Conservation (phyloP, 2,113 vertebrate species). For the sheep (Ovis aries) region ARS-UI_Ramb_v3.0 NC_056071.1:33114501-33115000, state of each 20-base stretch:
- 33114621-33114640: not conserved
- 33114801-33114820: not conserved
- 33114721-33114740: not conserved
- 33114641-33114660: not conserved
- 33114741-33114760: not conserved
- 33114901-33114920: not conserved
- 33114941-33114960: not conserved
- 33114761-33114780: not conserved
- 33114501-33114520: not conserved
- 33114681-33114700: not conserved
- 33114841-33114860: not conserved
- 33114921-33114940: not conserved
- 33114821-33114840: slow-evolving; percentile 2
- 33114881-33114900: not conserved
- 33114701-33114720: not conserved
- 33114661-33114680: not conserved
- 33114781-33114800: not conserved
- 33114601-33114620: not conserved
- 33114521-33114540: not conserved
- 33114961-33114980: not conserved
- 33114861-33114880: not conserved
- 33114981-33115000: not conserved
- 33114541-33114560: not conserved
- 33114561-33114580: not conserved
- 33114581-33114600: not conserved